Evolutionary conservation across 1,140 invertebrate genomes (phyloP), one percentile per base, ranked within the genome.

Genomic region (Pogonognathellus flavescens): DNA sequence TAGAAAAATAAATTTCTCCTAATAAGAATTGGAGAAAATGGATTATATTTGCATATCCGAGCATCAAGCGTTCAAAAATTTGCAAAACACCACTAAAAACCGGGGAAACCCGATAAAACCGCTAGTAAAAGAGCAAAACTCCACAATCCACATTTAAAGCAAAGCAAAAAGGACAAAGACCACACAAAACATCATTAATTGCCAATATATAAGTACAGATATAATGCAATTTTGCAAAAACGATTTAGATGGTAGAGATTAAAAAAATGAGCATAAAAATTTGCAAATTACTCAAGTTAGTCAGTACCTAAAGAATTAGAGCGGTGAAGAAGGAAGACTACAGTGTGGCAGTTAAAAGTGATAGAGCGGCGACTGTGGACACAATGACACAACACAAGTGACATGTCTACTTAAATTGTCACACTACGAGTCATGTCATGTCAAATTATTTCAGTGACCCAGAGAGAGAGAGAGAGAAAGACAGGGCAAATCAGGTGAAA

Each of bases 361-460:
- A 76, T 76, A 76, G 25, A 76, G 70, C 70, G 70, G 70, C 70
- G 70, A 76, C 70, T 76, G 70, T 76, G 70, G 70, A 66, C 62
- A 66, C 62, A 66, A 66, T 66, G 70, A 76, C 70, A 76, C 41
- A 76, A 76, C 70, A 76, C 70, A 76, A 76, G 70, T 50, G 31
- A 76, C 25, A 76, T 49, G 70, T 76, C 70, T 76, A 76, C 70
- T 20, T 13, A 25, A 66, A 25, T 18, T 66, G 25, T 66, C 62
- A 66, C 62, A 66, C 62, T 66, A 66, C 59, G 62, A 25, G 22
- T 66, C 53, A 55, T 66, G 62, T 66, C 62, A 25, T 66, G 20
- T 66, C 62, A 66, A 25, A 25, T 25, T 25, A 66, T 66, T 66
- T 66, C 9, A 25, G 22, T 66, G n/a, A 41, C 31, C 31, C 31